A percentile compares a stretch with the other conserved stretches of the same genome.
Conservation (phyloP, 2,113 vertebrate genomes). For the Synchiropus splendidus region DNA sequence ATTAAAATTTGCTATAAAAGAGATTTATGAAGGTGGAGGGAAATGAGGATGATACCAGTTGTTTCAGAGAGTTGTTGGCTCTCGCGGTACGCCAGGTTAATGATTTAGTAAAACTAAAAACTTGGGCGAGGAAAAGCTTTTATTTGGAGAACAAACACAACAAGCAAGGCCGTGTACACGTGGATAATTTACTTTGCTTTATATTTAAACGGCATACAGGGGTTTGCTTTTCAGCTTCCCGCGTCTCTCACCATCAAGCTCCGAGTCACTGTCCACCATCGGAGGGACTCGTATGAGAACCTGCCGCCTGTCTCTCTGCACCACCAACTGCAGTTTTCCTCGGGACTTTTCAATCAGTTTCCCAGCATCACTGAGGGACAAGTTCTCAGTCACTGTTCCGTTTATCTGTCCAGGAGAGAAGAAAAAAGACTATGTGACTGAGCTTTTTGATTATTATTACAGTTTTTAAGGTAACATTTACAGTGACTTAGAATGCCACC, state of each 20-base stretch:
- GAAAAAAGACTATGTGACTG: neutral
- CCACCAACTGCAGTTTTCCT: slow-evolving; percentile 88
- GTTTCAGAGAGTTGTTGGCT: slow-evolving; percentile 2
- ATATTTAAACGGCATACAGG: slow-evolving; percentile 39
- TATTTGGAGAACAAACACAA: slow-evolving; percentile 50
- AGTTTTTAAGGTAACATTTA: too few species aligned
- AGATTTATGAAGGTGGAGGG: slow-evolving; percentile 10
- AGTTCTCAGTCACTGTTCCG: slow-evolving; percentile 93
- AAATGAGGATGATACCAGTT: neutral
- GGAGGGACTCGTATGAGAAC: slow-evolving; percentile 87
- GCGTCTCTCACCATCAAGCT: slow-evolving; percentile 82
- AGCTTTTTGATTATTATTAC: too few species aligned
- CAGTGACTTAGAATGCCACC: too few species aligned
- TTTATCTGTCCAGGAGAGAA: slow-evolving; percentile 75
- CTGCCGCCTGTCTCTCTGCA: slow-evolving; percentile 82
- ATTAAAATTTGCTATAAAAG: slow-evolving; percentile 53
- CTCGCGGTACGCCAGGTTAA: too few species aligned
- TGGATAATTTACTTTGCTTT: slow-evolving; percentile 17
- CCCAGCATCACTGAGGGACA: slow-evolving; percentile 87
- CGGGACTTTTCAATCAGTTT: slow-evolving; percentile 94
- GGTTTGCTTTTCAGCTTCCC: slow-evolving; percentile 46
- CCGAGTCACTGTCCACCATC: slow-evolving; percentile 89
- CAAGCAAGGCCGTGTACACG: slow-evolving; percentile 15
- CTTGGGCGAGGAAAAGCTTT: slow-evolving; percentile 36
- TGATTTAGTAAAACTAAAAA: slow-evolving; percentile 32